Conservation (phyloP, 2,888 invertebrate species). For the Itoplectis maculator region DNA sequence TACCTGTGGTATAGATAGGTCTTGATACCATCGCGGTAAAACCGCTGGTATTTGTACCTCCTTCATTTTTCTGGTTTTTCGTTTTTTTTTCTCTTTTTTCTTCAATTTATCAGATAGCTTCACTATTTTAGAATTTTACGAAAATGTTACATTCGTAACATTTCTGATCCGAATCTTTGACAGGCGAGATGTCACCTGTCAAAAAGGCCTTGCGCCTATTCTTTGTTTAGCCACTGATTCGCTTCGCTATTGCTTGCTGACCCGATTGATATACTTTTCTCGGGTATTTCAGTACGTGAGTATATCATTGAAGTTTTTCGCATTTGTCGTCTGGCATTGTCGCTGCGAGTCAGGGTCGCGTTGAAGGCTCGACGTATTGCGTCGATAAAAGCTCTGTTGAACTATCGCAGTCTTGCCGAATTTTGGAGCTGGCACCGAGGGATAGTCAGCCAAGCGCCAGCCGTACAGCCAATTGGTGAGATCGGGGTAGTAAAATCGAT, state of each 20-base stretch:
- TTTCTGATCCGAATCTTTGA: constrained; percentile 27
- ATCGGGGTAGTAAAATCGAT: constrained; percentile 79
- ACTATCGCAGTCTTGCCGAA: constrained; percentile 72
- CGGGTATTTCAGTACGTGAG: constrained; percentile 65
- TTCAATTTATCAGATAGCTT: no score
- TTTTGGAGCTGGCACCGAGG: constrained; percentile 66
- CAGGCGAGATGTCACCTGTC: constrained; percentile 17
- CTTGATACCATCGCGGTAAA: constrained; percentile 77
- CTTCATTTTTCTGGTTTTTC: constrained; percentile 33
- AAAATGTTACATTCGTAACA: constrained; percentile 35
- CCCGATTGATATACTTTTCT: background rate
- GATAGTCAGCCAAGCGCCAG: constrained; percentile 78
- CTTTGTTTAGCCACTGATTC: constrained; percentile 32
- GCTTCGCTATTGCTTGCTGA: background rate
- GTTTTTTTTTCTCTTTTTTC: constrained; percentile 50
- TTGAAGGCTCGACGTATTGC: constrained; percentile 74
- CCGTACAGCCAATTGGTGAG: constrained; percentile 80
- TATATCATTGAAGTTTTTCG: constrained; percentile 75
- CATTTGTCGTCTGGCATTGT: constrained; percentile 67
- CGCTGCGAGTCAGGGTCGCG: constrained; percentile 76
- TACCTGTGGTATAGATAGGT: constrained; percentile 77
- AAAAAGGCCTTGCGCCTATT: constrained; percentile 6
- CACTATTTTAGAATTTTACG: background rate
- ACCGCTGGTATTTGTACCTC: constrained; percentile 32
- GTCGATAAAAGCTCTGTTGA: constrained; percentile 75